Conservation (phyloP, 2,797 vertebrate genomes). For the Notamacropus eugenii region DNA sequence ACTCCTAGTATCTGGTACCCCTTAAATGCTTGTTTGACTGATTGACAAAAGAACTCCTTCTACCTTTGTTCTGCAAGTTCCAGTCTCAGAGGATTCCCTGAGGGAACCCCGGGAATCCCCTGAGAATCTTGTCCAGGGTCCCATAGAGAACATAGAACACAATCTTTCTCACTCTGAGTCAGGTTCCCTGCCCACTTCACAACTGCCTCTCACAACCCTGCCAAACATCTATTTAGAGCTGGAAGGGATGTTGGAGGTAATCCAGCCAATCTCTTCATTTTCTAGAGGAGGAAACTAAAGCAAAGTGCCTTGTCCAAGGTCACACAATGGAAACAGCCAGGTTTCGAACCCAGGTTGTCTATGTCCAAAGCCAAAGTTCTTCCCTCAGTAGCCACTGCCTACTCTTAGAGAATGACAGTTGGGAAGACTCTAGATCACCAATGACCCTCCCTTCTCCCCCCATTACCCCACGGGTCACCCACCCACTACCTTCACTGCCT, state of each 20-base stretch:
- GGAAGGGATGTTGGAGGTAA: background rate
- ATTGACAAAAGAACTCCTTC: background rate
- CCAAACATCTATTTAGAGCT: background rate
- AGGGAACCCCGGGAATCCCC: background rate
- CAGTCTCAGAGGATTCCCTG: background rate
- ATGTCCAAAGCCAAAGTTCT: background rate
- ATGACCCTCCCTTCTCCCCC: background rate
- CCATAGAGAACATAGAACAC: background rate
- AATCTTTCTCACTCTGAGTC: background rate
- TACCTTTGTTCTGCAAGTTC: background rate
- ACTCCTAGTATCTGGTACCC: background rate
- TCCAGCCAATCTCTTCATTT: background rate
- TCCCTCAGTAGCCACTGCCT: background rate
- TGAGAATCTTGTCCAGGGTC: background rate
- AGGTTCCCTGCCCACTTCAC: background rate
- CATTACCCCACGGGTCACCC: background rate
- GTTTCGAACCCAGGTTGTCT: background rate
- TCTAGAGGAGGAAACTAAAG: background rate
- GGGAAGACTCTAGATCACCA: background rate
- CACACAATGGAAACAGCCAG: background rate
- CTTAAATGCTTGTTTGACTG: background rate
- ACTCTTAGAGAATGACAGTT: background rate
- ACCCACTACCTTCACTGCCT: background rate
- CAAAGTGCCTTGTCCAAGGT: background rate
- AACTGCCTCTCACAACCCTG: background rate